Evolutionary conservation across 2,113 vertebrate genomes (phyloP), one percentile per base, ranked within the genome.

Genomic region (Clarias gariepinus): DNA sequence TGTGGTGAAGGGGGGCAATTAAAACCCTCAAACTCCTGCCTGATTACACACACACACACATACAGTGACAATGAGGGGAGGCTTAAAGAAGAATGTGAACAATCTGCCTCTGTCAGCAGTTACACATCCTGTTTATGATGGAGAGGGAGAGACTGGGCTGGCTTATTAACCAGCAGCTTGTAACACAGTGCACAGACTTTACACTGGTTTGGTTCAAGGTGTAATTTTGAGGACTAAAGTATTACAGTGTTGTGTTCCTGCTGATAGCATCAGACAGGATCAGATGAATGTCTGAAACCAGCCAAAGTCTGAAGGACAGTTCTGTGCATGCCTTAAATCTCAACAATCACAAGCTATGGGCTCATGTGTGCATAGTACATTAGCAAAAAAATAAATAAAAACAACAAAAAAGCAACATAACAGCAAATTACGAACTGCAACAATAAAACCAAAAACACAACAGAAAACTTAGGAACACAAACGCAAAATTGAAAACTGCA

Each of bases 21-120:
- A 90, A 86, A 87, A 84, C 82, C 84, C 58, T 89, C 90, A 87
- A 88, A 87, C 91, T 93, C 91, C 92, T 90, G 89, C 6, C 13
- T 90, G 93, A 94, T 94, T 94, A 94, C 82, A 81, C 81, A 94
- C 82, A 82, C 81, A 83, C 83, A 92, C 82, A 82, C 81, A 83
- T 82, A 92, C 91, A 93, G 93, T 88, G 13, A 80, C 81, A 88
- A 90, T 93, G 83, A 86, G 87, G 55, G 68, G 55, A 13, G 89
- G 80, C 91, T 93, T 93, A 93, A 86, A 91, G 88, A 80, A 52
- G 81, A 91, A 91, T 58, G 23, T 18, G 64, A 6, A 92, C 41
- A 81, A 78, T 89, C 63, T 86, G 82, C 85, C 84, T 77, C 28
- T 71, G 74, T 91, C 94, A 94, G 94, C 95, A 95, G 84, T 92